Evolutionary conservation across 1,140 invertebrate genomes (phyloP), one percentile per base, ranked within the genome.

Genomic region (Bemisia tabaci): DNA sequence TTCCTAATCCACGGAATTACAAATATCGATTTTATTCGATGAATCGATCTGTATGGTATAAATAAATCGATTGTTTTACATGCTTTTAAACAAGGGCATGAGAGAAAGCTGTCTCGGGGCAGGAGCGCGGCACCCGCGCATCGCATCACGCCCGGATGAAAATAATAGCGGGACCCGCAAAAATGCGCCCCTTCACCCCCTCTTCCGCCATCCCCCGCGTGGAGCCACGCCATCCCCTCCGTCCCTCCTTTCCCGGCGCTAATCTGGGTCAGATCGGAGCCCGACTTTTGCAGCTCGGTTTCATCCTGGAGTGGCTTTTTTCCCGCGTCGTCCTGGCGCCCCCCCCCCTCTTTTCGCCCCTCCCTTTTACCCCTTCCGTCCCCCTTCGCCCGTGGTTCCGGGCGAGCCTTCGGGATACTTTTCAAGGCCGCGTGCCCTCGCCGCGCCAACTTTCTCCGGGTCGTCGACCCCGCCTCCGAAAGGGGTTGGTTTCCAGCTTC

Each of bases 181-280:
- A 71, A 68, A 65, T 68, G 68, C 67, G 69, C 71, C 65, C 71
- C 62, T 61, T 68, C 68, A 68, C 69, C 60, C 63, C 68, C 69
- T 67, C 68, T 59, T 60, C 63, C 27, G 58, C 25, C 12, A 63
- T 25, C 59, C 63, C 21, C 67, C 64, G 27, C n/a, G 65, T 27
- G 62, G 60, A 39, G 22, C 59, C 59, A 59, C 33, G 24, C 33
- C 68, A 64, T 64, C 22, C 9, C n/a, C 60, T n/a, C 22, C 60
- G n/a, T 62, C 22, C 33, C 33, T 48, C 33, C 5, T 17, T 17
- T 17, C 33, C 33, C 17, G 33, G 33, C 17, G 33, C 33, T 48
- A 48, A 48, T 48, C 33, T 17, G 33, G 33, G 33, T 48, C 33
- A 48, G 17, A 48, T 48, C 33, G 5, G 17, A 48, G 33, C 33